Conservation (phyloP, 2,888 invertebrate species). For the Vandiemenella viatica region DNA sequence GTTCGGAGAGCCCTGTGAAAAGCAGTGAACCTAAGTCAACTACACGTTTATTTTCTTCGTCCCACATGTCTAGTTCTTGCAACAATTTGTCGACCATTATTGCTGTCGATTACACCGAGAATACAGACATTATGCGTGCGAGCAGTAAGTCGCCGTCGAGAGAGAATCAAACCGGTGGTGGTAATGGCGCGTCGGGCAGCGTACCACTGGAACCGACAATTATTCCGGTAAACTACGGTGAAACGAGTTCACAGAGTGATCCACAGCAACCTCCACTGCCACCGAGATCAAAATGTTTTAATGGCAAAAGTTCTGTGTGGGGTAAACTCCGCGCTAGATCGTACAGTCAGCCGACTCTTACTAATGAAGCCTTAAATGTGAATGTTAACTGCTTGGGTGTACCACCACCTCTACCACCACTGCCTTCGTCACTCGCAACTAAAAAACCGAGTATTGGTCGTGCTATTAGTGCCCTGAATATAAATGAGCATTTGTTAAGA, state of each 20-base stretch:
- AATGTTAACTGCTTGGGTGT: background rate
- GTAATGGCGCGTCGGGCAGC: background rate
- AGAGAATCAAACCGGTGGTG: too few species aligned
- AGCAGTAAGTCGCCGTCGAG: background rate
- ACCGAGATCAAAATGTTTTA: background rate
- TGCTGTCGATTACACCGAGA: conserved; percentile 2
- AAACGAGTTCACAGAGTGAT: background rate
- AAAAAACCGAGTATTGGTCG: too few species aligned
- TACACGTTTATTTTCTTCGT: background rate
- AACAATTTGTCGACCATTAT: conserved; percentile 6
- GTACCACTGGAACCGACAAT: conserved; percentile 7
- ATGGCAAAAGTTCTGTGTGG: conserved; percentile 7
- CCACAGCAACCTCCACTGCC: conserved; percentile 1
- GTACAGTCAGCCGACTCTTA: background rate
- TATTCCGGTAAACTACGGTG: conserved; percentile 7
- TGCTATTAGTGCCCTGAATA: too few species aligned
- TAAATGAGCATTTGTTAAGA: too few species aligned
- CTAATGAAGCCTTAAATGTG: conserved; percentile 2
- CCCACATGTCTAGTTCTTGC: background rate
- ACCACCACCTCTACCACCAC: conserved; percentile 10
- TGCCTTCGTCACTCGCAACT: conserved; percentile 5
- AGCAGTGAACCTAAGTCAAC: background rate
- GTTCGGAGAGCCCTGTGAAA: too few species aligned
- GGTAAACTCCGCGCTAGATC: background rate
- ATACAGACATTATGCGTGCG: background rate